phyloP scores from a whole-genome alignment of 2,797 vertebrate species.

The Odontamblyopus rebecca region DNA sequence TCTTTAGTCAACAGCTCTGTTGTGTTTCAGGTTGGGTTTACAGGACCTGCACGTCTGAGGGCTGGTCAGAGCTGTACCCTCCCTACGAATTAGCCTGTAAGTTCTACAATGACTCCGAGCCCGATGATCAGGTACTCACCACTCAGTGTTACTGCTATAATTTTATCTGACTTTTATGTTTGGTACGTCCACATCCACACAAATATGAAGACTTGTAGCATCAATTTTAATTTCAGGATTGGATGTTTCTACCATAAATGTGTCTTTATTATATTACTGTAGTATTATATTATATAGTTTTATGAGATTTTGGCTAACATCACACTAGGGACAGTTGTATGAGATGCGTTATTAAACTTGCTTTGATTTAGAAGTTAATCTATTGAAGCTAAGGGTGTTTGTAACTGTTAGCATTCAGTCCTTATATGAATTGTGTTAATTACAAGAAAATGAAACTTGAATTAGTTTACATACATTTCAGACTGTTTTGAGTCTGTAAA shows the following conservation, averaged over 20 bases:
- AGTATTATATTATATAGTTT: background rate
- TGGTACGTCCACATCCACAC: background rate
- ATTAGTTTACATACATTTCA: background rate
- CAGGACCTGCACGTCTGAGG: slow-evolving; percentile 80
- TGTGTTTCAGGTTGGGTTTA: slow-evolving; percentile 77
- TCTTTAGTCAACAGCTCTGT: background rate
- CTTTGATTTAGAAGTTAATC: background rate
- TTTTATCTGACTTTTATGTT: slow-evolving; percentile 1
- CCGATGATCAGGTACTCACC: slow-evolving; percentile 78
- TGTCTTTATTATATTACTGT: background rate
- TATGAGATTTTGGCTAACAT: background rate
- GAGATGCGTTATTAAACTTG: background rate
- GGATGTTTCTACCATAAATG: background rate
- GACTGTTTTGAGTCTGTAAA: background rate
- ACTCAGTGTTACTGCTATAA: slow-evolving; percentile 13
- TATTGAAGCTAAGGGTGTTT: background rate
- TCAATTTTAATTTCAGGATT: background rate
- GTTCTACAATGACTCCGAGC: slow-evolving; percentile 75
- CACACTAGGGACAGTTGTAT: background rate
- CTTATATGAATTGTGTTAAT: background rate
- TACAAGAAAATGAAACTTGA: background rate
- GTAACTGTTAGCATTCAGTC: background rate
- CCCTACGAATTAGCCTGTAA: slow-evolving; percentile 79
- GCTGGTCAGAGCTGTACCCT: slow-evolving; percentile 84
- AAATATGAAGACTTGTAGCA: background rate